Evolutionary conservation across 2,797 vertebrate species (phyloP).

Genomic region (Somateria mollissima): DNA sequence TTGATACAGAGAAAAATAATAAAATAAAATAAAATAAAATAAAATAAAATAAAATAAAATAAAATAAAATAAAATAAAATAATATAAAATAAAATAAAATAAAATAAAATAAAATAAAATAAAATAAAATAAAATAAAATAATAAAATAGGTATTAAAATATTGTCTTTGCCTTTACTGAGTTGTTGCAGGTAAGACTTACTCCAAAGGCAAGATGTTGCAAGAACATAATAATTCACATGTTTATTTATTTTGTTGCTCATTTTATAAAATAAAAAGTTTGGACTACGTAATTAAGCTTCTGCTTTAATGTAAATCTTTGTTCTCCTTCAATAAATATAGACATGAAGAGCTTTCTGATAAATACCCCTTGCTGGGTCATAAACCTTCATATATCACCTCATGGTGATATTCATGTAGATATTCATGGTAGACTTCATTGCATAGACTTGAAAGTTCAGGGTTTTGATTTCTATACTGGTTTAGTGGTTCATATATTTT

Average conservation of each 20-base stretch:
- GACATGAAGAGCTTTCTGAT: background rate
- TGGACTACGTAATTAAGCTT: background rate
- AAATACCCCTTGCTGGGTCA: background rate
- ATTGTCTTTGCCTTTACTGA: background rate
- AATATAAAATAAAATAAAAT: background rate
- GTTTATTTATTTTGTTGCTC: background rate
- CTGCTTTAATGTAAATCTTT: background rate
- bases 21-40: background rate
- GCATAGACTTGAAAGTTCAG: background rate
- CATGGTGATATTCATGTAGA: no score
- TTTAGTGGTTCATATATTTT: slow-evolving; percentile 32
- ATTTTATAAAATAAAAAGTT: background rate
- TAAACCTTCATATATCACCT: background rate
- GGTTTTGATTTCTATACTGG: background rate
- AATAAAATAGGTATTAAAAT: background rate
- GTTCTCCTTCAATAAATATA: background rate
- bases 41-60: background rate
- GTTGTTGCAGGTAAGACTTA: background rate
- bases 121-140: background rate
- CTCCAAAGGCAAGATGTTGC: background rate
- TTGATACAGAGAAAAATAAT: background rate
- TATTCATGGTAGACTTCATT: no score
- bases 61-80: background rate
- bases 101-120: background rate
- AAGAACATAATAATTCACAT: background rate